These are phyloP conservation scores for Beroe forskalii DNA, from an alignment of 37 sponge, comb jelly and placozoan genomes.

Conservation along the genomic window DNA sequence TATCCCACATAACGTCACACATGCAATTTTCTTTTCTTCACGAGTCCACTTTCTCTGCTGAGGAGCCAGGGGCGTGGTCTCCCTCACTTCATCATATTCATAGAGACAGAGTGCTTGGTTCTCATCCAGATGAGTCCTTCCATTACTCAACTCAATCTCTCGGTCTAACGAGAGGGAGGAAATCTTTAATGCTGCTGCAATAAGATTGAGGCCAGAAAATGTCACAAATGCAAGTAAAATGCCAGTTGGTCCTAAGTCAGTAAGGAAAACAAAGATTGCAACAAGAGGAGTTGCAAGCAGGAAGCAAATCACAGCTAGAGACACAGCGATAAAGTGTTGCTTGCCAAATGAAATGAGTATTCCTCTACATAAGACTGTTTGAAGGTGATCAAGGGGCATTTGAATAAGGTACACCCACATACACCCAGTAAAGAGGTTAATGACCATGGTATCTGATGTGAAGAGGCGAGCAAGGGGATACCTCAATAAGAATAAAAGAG, in stretches of 20 bases:
- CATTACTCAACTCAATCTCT: background rate
- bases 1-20: no score
- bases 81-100: no score
- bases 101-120: no score
- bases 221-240: background rate
- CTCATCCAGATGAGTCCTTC: no score
- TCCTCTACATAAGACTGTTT: conserved; percentile 24
- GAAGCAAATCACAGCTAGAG: conserved; percentile 27
- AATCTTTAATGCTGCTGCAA: background rate
- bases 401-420: conserved; percentile 22
- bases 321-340: background rate
- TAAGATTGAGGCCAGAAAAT: background rate
- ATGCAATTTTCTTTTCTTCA: no score
- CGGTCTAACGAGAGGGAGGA: background rate
- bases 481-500: background rate
- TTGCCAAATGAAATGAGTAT: conserved; percentile 35
- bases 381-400: background rate
- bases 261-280: background rate
- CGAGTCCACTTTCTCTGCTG: no score
- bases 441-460: background rate
- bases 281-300: conserved; percentile 15
- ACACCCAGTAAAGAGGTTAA: background rate
- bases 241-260: conserved; percentile 20
- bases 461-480: background rate
- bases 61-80: no score